phyloP scores from a whole-genome alignment of 2,888 invertebrate species.

The Entomobrya proxima region DNA sequence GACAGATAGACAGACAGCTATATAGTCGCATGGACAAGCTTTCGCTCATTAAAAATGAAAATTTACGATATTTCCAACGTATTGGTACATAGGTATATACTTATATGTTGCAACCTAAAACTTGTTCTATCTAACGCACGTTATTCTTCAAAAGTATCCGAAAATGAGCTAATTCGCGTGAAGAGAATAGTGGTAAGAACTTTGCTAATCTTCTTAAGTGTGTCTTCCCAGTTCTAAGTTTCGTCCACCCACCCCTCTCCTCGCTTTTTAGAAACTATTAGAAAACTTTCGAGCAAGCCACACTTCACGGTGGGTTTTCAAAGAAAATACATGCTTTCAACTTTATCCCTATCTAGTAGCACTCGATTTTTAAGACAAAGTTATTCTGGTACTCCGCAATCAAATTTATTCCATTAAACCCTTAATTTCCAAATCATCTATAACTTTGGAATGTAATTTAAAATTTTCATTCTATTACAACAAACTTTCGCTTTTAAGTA shows the following conservation, averaged over 20 bases:
- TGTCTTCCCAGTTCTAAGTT: neutral
- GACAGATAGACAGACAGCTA: too few species aligned
- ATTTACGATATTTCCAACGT: too few species aligned
- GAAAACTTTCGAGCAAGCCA: neutral
- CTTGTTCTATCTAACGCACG: neutral
- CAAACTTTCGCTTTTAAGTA: too few species aligned
- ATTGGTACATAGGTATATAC: too few species aligned
- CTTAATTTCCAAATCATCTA: neutral
- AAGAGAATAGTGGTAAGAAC: neutral
- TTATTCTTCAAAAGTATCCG: neutral
- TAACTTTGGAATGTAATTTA: too few species aligned
- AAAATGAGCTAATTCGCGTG: neutral
- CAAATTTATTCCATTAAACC: neutral
- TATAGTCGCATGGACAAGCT: too few species aligned
- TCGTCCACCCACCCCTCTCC: neutral
- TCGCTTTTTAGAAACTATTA: neutral
- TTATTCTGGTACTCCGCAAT: conserved; percentile 15
- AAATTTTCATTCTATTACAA: too few species aligned
- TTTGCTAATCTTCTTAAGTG: conserved; percentile 38
- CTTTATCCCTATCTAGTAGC: neutral
- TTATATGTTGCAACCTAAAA: neutral
- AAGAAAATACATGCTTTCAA: neutral
- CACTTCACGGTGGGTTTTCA: neutral
- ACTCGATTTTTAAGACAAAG: neutral
- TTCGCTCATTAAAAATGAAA: too few species aligned